Evolutionary conservation across 2,888 invertebrate genomes (phyloP), one percentile per base, ranked within the genome.

Genomic region (Sialis fuliginosa): DNA sequence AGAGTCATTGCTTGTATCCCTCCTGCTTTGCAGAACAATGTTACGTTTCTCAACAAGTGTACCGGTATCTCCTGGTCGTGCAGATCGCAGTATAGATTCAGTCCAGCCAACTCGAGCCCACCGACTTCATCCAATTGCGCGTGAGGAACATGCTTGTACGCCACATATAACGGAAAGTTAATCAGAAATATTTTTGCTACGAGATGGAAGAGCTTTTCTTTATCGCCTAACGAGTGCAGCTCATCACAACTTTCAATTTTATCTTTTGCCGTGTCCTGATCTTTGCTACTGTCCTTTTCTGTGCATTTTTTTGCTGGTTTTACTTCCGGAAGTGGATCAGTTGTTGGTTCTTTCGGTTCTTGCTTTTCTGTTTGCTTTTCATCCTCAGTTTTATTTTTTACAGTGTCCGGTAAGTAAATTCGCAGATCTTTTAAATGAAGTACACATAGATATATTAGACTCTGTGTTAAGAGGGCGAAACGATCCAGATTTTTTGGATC

Each of bases 51-150:
- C 50, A 93, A 71, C 52, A 93, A 71, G 63, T 87, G 88, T 49
- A 90, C 82, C 31, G 92, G 90, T 60, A 92, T 85, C 66, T 93
- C 93, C 47, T 89, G 85, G 65, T 95, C 93, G 67, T 92, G 85
- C 44, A 92, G 72, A 68, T 93, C 92, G 69, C 92, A 92, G 62
- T 81, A 89, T 52, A 81, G 75, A 63, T 81, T 81, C 52, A 85
- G 66, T 56, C 74, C 76, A 56, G 78, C 79, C 64, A 84, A 83
- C 67, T 92, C 92, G 60, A 87, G 86, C 55, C 86, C 79, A 7
- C 83, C 79, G 6, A 89, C 69, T 56, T 89, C 88, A 68, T 88
- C 88, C 50, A 86, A 66, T 52, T 86, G 80, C 44, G 82, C 76
- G 57, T 86, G 79, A 48, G 84, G 79, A 45, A 84, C 82, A 58